Evolutionary conservation across 2,888 invertebrate genomes (phyloP).

Genomic region (Caenorhabditis drosophilae): DNA sequence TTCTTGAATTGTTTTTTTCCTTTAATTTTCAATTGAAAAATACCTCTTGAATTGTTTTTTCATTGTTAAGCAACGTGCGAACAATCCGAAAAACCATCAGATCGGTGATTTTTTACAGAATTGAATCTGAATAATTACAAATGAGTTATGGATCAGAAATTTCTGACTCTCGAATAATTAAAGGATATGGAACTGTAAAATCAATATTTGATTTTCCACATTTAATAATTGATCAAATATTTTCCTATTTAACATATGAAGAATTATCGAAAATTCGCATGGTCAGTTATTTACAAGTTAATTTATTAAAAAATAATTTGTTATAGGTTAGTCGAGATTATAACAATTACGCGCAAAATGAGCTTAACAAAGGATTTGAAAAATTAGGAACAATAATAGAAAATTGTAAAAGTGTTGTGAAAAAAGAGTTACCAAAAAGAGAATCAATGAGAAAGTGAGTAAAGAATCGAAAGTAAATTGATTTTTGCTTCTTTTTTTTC

Average conservation of each 20-base stretch:
- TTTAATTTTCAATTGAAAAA: conserved; percentile 1
- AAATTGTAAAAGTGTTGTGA: background rate
- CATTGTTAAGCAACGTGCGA: conserved; percentile 45
- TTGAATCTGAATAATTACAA: too few relatives aligned
- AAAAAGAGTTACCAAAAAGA: conserved; percentile 4
- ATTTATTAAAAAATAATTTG: background rate
- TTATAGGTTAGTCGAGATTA: conserved; percentile 2
- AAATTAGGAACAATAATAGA: conserved; percentile 3
- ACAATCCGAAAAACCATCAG: conserved; percentile 39
- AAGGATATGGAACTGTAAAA: background rate
- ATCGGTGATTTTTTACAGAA: background rate
- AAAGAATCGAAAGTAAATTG: too few relatives aligned
- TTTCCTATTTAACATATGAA: conserved; percentile 2
- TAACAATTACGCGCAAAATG: background rate
- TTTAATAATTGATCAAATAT: conserved; percentile 1
- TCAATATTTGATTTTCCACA: background rate
- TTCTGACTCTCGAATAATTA: background rate
- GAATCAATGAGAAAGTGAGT: conserved; percentile 4
- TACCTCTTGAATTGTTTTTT: conserved; percentile 31
- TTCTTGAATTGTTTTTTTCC: background rate
- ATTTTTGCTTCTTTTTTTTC: too few relatives aligned
- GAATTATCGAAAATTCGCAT: background rate
- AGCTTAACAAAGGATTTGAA: conserved; percentile 2
- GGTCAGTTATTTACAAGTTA: background rate
- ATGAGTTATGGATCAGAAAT: too few relatives aligned